Percentiles rank a stretch among this genome's conserved stretches.
phyloP scores from a whole-genome alignment of 2,888 invertebrate genomes.

The Brachycybe producta region DNA sequence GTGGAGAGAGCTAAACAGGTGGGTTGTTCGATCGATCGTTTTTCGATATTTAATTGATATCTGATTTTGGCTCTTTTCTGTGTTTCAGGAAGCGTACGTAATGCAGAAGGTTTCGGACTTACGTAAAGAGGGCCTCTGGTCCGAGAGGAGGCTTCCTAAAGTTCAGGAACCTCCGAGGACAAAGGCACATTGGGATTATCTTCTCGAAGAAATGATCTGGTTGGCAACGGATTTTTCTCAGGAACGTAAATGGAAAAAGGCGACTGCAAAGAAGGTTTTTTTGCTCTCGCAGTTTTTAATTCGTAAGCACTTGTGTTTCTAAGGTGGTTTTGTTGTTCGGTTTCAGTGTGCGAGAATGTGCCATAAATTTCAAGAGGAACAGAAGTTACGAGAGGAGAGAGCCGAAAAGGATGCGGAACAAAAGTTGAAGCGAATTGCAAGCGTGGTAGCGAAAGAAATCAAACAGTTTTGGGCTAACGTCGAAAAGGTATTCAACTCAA shows the following conservation, averaged over 20 bases:
- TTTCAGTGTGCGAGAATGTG: slow-evolving; percentile 82
- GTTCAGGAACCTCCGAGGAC: slow-evolving; percentile 75
- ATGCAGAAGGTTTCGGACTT: slow-evolving; percentile 82
- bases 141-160: slow-evolving; percentile 79
- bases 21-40: no score
- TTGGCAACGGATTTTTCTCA: slow-evolving; percentile 93
- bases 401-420: slow-evolving; percentile 85
- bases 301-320: neutral
- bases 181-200: slow-evolving; percentile 96
- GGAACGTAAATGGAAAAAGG: slow-evolving; percentile 95
- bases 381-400: slow-evolving; percentile 71
- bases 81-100: slow-evolving; percentile 82
- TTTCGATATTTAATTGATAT: neutral
- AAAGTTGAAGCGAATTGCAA: slow-evolving; percentile 70
- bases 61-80: neutral
- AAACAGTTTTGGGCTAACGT: slow-evolving; percentile 91
- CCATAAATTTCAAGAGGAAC: slow-evolving; percentile 64
- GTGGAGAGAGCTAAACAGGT: slow-evolving; percentile 73
- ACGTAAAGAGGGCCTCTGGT: slow-evolving; percentile 89
- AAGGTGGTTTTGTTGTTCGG: slow-evolving; percentile 33
- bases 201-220: slow-evolving; percentile 98
- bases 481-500: slow-evolving; percentile 63
- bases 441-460: slow-evolving; percentile 82
- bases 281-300: no score
- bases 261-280: slow-evolving; percentile 82